Evolutionary conservation across 92 coral and sea anemone species (phyloP).

Genomic region (Actinostola sp.): DNA sequence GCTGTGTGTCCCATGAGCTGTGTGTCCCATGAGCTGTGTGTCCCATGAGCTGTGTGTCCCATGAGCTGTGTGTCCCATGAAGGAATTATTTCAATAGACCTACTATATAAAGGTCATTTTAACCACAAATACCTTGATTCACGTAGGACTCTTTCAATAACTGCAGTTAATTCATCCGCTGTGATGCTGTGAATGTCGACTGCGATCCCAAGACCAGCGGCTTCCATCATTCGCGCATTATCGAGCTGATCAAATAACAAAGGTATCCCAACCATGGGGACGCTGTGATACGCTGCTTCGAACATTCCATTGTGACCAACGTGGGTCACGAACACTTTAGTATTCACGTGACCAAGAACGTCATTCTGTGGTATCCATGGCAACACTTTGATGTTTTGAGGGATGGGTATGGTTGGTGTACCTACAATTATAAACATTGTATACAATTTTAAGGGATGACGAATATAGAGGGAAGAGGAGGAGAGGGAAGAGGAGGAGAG

Average conservation of each 20-base stretch:
- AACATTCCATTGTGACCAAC: constrained; percentile 21
- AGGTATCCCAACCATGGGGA: constrained; percentile 18
- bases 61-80: too few relatives aligned
- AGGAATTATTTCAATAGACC: too few relatives aligned
- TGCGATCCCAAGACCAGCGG: background rate
- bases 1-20: too few relatives aligned
- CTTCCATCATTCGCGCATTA: background rate
- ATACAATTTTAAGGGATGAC: too few relatives aligned
- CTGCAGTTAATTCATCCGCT: background rate
- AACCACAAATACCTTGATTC: constrained; percentile 9
- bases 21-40: too few relatives aligned
- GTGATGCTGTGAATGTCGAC: background rate
- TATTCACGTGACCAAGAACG: constrained; percentile 7
- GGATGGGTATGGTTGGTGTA: background rate
- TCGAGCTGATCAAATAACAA: constrained; percentile 9
- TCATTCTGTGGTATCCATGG: constrained; percentile 22
- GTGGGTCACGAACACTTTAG: constrained; percentile 9
- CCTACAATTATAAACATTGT: too few relatives aligned
- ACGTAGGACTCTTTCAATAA: background rate
- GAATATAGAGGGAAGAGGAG: too few relatives aligned
- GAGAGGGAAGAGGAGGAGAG: too few relatives aligned
- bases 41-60: too few relatives aligned
- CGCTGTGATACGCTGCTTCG: constrained; percentile 15
- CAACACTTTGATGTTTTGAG: constrained; percentile 5
- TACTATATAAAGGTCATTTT: background rate